These are phyloP conservation scores for Helarctos malayanus DNA, from an alignment of 2,797 vertebrate species.

Conservation along the genomic window DNA sequence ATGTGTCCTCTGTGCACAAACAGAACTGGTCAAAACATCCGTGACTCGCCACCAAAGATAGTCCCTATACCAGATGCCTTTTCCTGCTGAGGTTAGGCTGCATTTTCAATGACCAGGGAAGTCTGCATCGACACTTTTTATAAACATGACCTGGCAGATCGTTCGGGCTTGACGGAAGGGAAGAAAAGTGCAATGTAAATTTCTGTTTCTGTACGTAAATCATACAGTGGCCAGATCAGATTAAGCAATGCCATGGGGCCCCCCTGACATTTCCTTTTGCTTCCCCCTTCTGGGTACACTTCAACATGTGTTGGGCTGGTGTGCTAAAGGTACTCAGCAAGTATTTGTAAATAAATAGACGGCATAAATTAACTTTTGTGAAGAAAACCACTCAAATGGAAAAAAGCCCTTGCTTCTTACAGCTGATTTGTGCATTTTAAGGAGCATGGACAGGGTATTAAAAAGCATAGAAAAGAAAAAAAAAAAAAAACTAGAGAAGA, in stretches of 20 bases:
- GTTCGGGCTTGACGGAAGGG: neutral
- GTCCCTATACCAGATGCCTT: neutral
- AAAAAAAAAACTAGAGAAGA: slow-evolving; percentile 6
- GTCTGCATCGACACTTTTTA: neutral
- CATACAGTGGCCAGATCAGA: neutral
- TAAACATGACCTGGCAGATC: neutral
- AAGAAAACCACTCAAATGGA: neutral
- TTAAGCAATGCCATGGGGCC: neutral
- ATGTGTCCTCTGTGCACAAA: neutral
- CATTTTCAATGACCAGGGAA: neutral
- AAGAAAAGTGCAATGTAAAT: neutral
- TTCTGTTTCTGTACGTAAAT: neutral
- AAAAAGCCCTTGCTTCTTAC: slow-evolving; percentile 8
- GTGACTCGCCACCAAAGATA: neutral
- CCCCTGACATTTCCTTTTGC: neutral
- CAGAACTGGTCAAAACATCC: neutral
- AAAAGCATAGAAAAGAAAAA: slow-evolving; percentile 5
- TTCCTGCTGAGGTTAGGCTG: neutral
- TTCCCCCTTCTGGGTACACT: neutral
- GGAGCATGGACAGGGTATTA: neutral
- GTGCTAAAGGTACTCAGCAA: neutral
- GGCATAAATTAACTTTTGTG: neutral
- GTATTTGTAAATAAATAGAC: neutral
- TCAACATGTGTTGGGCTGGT: neutral
- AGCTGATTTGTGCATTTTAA: neutral